Base-by-base conservation (phyloP, 1,140 invertebrate species). In the Antheraea pernyi region DNA sequence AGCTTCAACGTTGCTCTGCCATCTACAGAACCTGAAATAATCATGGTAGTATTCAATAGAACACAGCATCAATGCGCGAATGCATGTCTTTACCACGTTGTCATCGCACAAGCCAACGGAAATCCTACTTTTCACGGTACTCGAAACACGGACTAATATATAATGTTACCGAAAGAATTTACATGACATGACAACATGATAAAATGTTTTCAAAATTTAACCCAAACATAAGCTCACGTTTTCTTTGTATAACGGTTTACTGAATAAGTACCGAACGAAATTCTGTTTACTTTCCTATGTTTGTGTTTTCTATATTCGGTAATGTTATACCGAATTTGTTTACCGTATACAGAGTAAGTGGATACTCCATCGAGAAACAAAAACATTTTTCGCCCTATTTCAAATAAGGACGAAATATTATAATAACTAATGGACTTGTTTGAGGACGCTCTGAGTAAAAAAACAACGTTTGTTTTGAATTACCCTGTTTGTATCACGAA, bases 61-160 rank as follows among this genome's bases (percentile, higher is more conserved):
- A 9, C 7, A 42, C 0, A 42, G 39, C 39, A 42, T 42, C 39
- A 11, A 7, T 42, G 58, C 63, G 61, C 59, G 37, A 69, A 16
- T 58, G 39, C 71, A 72, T 68, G 71, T 72, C 59, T 73, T 53
- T 65, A n/a, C n/a, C 42, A 62, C 48, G 59, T 72, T 69, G 67
- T 73, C 59, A 59, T 59, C 36, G 42, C 7, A 30, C 58, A 58
- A 67, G 63, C 63, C 59, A 62, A 72, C 66, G 59, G 59, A 64
- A 62, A 69, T 10, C 18, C 64, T 58, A 64, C 58, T 53, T 73
- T 69, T 73, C 59, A 69, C 71, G 67, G 39, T 39, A 19, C 60
- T 30, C 58, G 64, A 73, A 11, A 69, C 30, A 63, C 63, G 7
- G 63, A 8, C 3, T 69, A 73, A 69, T 73, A 63, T 63, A 69